A percentile compares a stretch with the other conserved stretches of the same genome.
phyloP scores from a whole-genome alignment of 2,888 invertebrate genomes.

The Orchestes rusci region DNA sequence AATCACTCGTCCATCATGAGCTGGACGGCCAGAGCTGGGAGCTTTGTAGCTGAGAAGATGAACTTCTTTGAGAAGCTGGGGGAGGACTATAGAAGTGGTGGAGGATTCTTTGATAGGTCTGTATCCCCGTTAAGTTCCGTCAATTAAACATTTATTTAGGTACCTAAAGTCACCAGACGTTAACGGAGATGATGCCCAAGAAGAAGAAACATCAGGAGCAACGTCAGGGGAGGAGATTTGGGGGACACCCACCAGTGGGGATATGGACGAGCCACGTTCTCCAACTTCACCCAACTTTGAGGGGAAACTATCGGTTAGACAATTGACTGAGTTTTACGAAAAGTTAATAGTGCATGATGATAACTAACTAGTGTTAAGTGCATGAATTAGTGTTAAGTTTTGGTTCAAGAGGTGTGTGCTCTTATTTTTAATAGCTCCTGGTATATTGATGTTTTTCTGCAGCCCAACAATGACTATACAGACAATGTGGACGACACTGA shows the following conservation, averaged over 20 bases:
- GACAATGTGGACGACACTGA: constrained; percentile 71
- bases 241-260: constrained; percentile 83
- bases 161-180: constrained; percentile 51
- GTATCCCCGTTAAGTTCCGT: background rate
- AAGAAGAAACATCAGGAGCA: constrained; percentile 78
- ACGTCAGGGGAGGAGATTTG: constrained; percentile 82
- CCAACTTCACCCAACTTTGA: constrained; percentile 52
- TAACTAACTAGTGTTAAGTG: too few species aligned
- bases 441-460: constrained; percentile 4
- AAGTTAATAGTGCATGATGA: constrained; percentile 6
- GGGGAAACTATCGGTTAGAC: constrained; percentile 47
- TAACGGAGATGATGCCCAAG: constrained; percentile 48
- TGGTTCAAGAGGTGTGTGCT: background rate
- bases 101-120: constrained; percentile 45
- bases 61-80: constrained; percentile 59
- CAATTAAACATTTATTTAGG: constrained; percentile 32
- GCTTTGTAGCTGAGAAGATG: constrained; percentile 77
- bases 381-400: background rate
- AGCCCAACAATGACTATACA: constrained; percentile 48
- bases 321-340: constrained; percentile 15
- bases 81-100: constrained; percentile 43
- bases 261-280: constrained; percentile 62
- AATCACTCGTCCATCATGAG: constrained; percentile 45
- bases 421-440: background rate
- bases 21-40: constrained; percentile 76